Evolutionary conservation across 2,797 vertebrate species (phyloP), one percentile per base, ranked within the genome.

Genomic region (Mus spretus): DNA sequence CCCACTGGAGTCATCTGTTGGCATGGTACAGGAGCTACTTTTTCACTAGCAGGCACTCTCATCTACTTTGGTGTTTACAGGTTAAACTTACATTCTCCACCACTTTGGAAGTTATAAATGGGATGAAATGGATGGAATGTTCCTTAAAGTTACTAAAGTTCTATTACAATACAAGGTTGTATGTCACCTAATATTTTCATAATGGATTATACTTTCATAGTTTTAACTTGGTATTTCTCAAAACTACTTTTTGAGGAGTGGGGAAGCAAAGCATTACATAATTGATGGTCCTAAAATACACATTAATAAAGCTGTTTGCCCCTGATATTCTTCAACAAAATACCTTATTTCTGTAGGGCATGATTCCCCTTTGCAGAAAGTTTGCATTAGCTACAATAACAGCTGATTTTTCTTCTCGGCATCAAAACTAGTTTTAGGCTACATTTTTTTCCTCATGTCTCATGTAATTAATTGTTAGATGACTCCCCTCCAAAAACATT

Each of bases 361-460:
- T 95, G 78, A 86, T 75, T 88, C 53, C 28, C 57, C 93, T 97
- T 93, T 93, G 61, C 55, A 94, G 65, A 95, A 86, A 96, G 84
- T 94, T 94, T 93, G 67, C 81, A 95, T 92, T 93, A 92, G 67
- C 44, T 55, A 40, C 81, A 92, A 63, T 74, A 92, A 57, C 37
- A 78, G 55, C 82, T 93, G 72, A 97, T 96, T 96, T 97, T 98
- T 93, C 93, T 93, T 97, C 28, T 77, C 72, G 57, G 65, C 75
- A 94, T 93, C 79, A 93, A 97, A 97, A 95, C 31, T 83, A 87
- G 55, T 95, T 96, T 96, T 26, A 94, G 50, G 40, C 28, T 92
- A 97, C 77, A 89, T 96, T 97, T 97, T 96, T 96, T 96, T 95
- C 93, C 59, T 86, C 90, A 3, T 87, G 81, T 95, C 88, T 93